phyloP scores from a whole-genome alignment of 2,888 invertebrate genomes.

The Caenorhabditis imperialis region DNA sequence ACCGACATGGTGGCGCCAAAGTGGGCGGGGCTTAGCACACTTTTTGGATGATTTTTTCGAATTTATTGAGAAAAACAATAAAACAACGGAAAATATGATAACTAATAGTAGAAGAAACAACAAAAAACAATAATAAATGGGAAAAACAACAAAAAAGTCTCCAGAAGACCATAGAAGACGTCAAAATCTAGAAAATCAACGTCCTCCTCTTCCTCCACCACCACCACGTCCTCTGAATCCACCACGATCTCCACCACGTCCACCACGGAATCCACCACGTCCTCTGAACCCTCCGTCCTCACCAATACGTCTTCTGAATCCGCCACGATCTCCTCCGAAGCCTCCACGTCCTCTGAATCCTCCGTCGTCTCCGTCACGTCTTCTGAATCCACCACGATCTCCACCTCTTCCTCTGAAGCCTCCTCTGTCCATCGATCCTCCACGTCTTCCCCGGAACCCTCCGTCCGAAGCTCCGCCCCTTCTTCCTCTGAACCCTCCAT shows the following conservation, averaged over 20 bases:
- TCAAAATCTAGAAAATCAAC: background rate
- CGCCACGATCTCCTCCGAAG: conserved; percentile 9
- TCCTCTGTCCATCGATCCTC: conserved; percentile 10
- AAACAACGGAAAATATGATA: conserved; percentile 6
- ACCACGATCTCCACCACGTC: conserved; percentile 20
- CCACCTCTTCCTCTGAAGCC: conserved; percentile 9
- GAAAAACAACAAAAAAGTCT: no score
- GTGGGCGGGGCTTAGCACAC: no score
- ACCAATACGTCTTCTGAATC: conserved; percentile 12
- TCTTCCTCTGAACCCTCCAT: conserved; percentile 34
- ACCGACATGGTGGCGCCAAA: conserved; percentile 40
- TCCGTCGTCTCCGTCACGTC: conserved; percentile 15
- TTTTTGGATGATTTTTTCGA: conserved; percentile 1
- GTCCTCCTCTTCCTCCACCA: background rate
- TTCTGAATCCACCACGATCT: conserved; percentile 4
- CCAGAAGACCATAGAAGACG: background rate
- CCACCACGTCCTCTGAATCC: conserved; percentile 1
- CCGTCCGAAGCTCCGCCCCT: conserved; percentile 17
- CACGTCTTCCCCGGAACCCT: conserved; percentile 19
- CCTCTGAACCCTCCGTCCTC: conserved; percentile 20
- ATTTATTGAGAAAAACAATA: conserved; percentile 1
- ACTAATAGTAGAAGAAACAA: background rate
- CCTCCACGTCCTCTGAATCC: conserved; percentile 20
- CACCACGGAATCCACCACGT: conserved; percentile 14
- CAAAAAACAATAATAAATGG: no score